Evolutionary conservation across 2,888 invertebrate genomes (phyloP), one percentile per base, ranked within the genome.

Genomic region (Phasia obesa): DNA sequence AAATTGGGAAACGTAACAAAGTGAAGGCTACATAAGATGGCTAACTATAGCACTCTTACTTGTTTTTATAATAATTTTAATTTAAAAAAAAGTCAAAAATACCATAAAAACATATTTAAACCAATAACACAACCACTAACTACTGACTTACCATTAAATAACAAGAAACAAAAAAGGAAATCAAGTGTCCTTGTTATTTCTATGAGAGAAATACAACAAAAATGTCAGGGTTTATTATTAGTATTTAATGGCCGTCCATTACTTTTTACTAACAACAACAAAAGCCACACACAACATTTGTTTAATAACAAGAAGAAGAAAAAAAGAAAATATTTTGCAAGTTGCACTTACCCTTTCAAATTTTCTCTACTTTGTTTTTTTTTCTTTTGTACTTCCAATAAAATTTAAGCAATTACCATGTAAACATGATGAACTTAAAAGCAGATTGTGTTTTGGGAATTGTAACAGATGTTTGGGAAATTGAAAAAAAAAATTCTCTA

Each of bases 201-300:
- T 23, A 25, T 11, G 27, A 55, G 11, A 47, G 47, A 75, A 15
- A 65, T 65, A 15, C 23, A 55, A 38, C 19, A 49, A 75, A 69
- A 75, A 75, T 65, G 55, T 75, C 75, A 75, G 47, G 57, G 75
- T 57, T 75, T 65, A 57, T 49, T 75, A 25, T 74, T 47, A 49
- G 44, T 55, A 38, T 19, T 49, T 27, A 11, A 59, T 59, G 49
- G 35, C 17, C 38, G 35, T 35, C 55, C 75, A 65, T 57, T 49
- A 57, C 31, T 35, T 21, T 2, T 31, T 64, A 15, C 9, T 47
- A 35, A 17, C 11, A 17, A 25, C 21, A 21, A 35, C 2, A 71
- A 71, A 25, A 49, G 42, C 5, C 19, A 21, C 31, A 27, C 3
- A 64, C 27, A 75, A 38, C 11, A 65, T 65, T 35, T 57, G 7